phyloP scores from a whole-genome alignment of 1,140 invertebrate species.

The Nomia melanderi region DNA sequence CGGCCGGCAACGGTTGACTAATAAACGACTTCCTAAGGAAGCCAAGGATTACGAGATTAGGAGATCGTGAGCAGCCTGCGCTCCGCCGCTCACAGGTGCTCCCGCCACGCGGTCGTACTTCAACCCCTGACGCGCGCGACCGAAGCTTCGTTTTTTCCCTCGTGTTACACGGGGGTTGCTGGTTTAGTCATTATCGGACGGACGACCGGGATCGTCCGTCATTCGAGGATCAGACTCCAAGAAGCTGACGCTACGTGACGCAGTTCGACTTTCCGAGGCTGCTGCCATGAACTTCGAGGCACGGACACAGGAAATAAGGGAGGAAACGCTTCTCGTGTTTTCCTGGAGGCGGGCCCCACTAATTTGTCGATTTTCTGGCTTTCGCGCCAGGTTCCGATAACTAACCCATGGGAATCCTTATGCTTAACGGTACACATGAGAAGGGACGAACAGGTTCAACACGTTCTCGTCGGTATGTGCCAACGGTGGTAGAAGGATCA shows the following conservation, averaged over 20 bases:
- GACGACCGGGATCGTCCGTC: conserved; percentile 59
- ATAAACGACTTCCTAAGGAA: conserved; percentile 81
- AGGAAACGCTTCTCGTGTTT: neutral
- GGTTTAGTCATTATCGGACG: conserved; percentile 61
- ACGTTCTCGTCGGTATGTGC: too few relatives aligned
- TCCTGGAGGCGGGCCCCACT: neutral
- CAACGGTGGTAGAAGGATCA: too few relatives aligned
- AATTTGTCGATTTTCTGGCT: neutral
- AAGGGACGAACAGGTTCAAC: too few relatives aligned
- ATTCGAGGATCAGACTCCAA: conserved; percentile 33
- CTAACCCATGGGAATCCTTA: too few relatives aligned
- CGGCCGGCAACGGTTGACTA: conserved; percentile 69
- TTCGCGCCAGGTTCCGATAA: too few relatives aligned
- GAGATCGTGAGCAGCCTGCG: conserved; percentile 29
- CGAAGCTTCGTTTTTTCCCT: conserved; percentile 40
- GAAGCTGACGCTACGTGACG: conserved; percentile 50
- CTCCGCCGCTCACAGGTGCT: conserved; percentile 67
- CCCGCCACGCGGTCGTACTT: conserved; percentile 55
- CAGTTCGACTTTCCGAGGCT: conserved; percentile 52
- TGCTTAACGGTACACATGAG: too few relatives aligned
- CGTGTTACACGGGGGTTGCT: conserved; percentile 24
- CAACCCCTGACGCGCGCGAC: conserved; percentile 48
- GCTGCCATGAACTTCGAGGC: neutral
- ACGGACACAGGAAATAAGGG: conserved; percentile 17
- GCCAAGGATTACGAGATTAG: conserved; percentile 80